Base-by-base conservation (phyloP, 1,140 invertebrate genomes). In the Zeugodacus cucurbitae region DNA sequence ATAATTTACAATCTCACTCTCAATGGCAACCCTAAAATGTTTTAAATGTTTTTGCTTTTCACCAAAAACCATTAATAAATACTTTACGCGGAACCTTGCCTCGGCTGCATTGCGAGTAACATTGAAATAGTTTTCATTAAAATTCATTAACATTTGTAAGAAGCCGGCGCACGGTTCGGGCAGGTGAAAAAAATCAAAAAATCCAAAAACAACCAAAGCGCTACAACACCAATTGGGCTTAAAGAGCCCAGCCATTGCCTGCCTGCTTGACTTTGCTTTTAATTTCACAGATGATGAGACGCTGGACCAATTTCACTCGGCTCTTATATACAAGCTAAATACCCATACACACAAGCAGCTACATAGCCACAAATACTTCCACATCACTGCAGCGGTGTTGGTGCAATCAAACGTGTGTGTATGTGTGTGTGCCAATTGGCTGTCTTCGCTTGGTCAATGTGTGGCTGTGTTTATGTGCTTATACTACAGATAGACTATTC, bases 111-210 rank as follows among this genome's bases (percentile, higher is more conserved):
- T 48, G 17, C 74, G 44, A 26, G 41, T 48, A 82, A 82, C 74
- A n/a, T 44, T 54, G 74, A 44, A 82, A 82, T 82, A 82, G 44
- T 82, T 82, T 44, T 37, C 74, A 82, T 82, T 48, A 82, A 82
- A 82, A n/a, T 26, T 82, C 74, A 48, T 82, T 82, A 82, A 82
- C 26, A 82, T 82, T 82, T 44, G 41, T 82, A 26, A 26, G 74
- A 82, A 82, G 67, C 34, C 32, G 67, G 32, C 34, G 34, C 67
- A 37, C 32, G 17, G 17, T 48, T 8, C 41, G 48, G n/a, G 26
- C 74, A 82, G 74, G 41, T 82, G 44, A 48, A 82, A 82, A 57
- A 34, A n/a, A n/a, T n/a, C n/a, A n/a, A n/a, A 48, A 82, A 82
- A 54, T 54, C 48, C 44, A 78, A 78, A n/a, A n/a, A n/a, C n/a